Conservation (phyloP, 2,888 invertebrate genomes). For the Hesperia comma region DNA sequence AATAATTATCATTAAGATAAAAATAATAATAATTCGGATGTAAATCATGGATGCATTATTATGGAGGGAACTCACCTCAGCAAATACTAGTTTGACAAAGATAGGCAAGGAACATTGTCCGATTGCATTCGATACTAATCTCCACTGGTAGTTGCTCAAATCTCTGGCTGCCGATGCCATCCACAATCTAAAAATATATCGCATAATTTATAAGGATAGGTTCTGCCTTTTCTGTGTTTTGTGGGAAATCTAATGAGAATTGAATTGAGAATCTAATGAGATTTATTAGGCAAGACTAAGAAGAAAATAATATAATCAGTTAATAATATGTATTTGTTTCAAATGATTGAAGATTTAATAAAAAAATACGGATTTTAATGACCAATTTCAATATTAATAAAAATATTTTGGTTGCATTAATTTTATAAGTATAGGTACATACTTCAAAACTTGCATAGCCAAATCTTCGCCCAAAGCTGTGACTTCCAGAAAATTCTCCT, state of each 20-base stretch:
- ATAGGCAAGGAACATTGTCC: constrained; percentile 97
- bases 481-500: constrained; percentile 95
- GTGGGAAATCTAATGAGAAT: no score
- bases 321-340: no score
- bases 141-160: constrained; percentile 96
- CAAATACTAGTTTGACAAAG: constrained; percentile 98
- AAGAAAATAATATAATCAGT: no score
- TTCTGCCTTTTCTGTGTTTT: no score
- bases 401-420: neutral
- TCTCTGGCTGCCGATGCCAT: constrained; percentile 95
- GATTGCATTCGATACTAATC: constrained; percentile 96
- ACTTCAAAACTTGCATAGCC: constrained; percentile 95
- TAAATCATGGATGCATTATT: no score
- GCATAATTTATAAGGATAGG: neutral
- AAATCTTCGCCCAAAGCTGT: constrained; percentile 95
- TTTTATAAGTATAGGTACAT: constrained; percentile 51
- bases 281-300: no score
- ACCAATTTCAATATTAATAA: neutral
- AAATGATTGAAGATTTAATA: no score
- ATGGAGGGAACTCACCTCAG: constrained; percentile 84
- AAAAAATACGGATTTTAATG: no score
- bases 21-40: neutral
- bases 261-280: no score
- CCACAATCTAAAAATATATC: constrained; percentile 88
- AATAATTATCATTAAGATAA: neutral